Percentiles rank a stretch among this genome's conserved stretches.
phyloP scores from a whole-genome alignment of 2,113 vertebrate species.

The Muntiacus reevesi region DNA sequence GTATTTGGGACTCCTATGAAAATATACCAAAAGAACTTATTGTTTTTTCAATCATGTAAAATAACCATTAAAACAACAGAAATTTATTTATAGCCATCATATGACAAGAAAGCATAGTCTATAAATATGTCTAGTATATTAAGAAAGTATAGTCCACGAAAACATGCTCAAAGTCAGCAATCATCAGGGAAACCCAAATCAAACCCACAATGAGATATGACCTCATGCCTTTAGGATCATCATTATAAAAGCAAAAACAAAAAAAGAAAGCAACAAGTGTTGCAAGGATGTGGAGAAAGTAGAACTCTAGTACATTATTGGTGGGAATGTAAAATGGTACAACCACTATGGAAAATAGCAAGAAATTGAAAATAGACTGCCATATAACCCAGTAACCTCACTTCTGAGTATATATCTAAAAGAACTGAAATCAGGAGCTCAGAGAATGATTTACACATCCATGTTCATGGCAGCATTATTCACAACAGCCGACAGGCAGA shows the following conservation, averaged over 20 bases:
- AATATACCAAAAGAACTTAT: not conserved
- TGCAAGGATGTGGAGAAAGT: not conserved
- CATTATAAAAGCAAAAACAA: not conserved
- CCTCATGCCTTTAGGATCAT: not conserved
- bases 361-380: not conserved
- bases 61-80: not conserved
- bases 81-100: not conserved
- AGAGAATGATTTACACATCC: not conserved
- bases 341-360: not conserved
- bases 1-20: not conserved
- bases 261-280: not conserved
- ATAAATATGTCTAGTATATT: not conserved
- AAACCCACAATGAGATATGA: not conserved
- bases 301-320: not conserved
- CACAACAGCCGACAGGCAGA: not conserved
- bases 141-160: not conserved
- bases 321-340: not conserved
- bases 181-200: not conserved
- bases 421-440: not conserved
- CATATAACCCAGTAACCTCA: not conserved
- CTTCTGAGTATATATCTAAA: not conserved
- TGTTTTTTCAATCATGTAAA: not conserved
- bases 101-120: not conserved
- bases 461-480: not conserved
- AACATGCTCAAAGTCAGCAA: not conserved